Conservation (phyloP, 2,113 vertebrate species). For the Pao palembangensis region DNA sequence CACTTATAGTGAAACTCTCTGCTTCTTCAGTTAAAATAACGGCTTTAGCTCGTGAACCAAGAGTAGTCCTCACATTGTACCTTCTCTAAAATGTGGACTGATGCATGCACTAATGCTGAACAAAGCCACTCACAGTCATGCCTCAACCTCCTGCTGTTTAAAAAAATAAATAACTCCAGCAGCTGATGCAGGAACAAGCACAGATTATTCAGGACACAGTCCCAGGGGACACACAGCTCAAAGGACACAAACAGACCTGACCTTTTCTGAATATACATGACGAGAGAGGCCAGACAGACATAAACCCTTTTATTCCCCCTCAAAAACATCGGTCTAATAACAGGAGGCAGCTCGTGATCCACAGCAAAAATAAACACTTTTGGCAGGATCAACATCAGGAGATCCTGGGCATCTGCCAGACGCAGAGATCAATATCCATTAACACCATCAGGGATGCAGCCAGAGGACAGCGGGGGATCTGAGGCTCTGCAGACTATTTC, state of each 20-base stretch:
- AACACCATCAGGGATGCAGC: constrained; percentile 49
- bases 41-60: too few species aligned
- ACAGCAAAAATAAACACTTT: constrained; percentile 43
- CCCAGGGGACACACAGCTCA: constrained; percentile 31
- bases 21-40: too few species aligned
- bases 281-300: constrained; percentile 15
- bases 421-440: constrained; percentile 60
- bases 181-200: constrained; percentile 43
- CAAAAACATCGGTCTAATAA: constrained; percentile 24
- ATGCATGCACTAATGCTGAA: constrained; percentile 44
- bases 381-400: constrained; percentile 30
- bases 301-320: constrained; percentile 18
- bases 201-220: constrained; percentile 61
- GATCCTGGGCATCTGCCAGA: constrained; percentile 42
- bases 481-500: constrained; percentile 46
- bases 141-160: constrained; percentile 4
- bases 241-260: constrained; percentile 40
- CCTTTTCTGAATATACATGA: constrained; percentile 61
- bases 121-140: constrained; percentile 28
- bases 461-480: constrained; percentile 44
- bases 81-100: constrained; percentile 16
- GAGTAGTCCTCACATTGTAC: too few species aligned
- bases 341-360: constrained; percentile 20
- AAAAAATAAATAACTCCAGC: not conserved
- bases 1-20: too few species aligned